Conservation (phyloP, 2,888 invertebrate genomes). For the Cremastinae sp. region DNA sequence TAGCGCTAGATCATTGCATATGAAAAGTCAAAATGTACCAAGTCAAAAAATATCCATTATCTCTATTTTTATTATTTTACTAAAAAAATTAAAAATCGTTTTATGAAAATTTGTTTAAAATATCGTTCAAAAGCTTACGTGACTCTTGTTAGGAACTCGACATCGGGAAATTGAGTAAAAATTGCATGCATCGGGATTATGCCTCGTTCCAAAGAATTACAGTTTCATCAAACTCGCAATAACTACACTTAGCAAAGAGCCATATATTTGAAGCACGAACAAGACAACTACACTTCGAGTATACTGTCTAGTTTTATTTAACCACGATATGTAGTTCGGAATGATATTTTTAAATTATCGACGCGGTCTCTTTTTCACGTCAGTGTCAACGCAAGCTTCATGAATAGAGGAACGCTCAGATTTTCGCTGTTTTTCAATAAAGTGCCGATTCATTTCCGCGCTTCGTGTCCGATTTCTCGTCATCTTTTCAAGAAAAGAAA, state of each 20-base stretch:
- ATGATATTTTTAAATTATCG: conserved; percentile 21
- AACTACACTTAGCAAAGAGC: not conserved
- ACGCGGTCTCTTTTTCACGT: conserved; percentile 7
- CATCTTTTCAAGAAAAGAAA: not conserved
- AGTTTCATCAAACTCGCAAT: conserved; percentile 5
- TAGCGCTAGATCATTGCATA: too few relatives aligned
- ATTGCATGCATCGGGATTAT: not conserved
- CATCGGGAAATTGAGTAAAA: not conserved
- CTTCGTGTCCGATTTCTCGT: not conserved
- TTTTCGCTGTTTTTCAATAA: not conserved
- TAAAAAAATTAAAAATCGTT: too few relatives aligned
- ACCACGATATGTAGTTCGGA: not conserved
- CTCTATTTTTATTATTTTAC: too few relatives aligned
- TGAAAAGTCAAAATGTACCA: too few relatives aligned
- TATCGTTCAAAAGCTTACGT: not conserved
- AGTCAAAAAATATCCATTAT: too few relatives aligned
- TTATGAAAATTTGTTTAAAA: too few relatives aligned
- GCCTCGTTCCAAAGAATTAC: conserved; percentile 19
- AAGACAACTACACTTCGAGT: not conserved
- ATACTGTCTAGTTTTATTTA: not conserved
- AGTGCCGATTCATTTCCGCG: not conserved
- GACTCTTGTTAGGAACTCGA: not conserved
- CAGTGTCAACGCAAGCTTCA: conserved; percentile 5
- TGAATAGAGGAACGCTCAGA: not conserved
- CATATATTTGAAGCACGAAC: conserved; percentile 7